phyloP scores from a whole-genome alignment of 2,113 vertebrate species.

The Nanorana parkeri region DNA sequence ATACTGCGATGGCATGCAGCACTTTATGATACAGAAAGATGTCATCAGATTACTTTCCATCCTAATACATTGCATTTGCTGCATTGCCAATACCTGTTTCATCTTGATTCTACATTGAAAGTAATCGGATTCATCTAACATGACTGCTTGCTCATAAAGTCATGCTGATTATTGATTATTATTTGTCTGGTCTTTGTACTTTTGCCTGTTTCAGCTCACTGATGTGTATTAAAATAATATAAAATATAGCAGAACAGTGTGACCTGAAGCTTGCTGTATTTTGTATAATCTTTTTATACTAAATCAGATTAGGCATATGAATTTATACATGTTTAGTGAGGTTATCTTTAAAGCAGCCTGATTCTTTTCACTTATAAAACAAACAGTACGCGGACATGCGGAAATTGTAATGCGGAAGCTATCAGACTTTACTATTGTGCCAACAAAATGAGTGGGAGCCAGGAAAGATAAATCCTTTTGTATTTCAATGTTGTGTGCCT shows the following conservation, averaged over 20 bases:
- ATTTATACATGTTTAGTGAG: slow-evolving; percentile 47
- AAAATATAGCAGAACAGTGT: not conserved
- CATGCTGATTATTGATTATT: not conserved
- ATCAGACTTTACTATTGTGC: slow-evolving; percentile 43
- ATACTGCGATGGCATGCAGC: too few relatives aligned
- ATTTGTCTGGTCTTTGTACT: not conserved
- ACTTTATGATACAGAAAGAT: too few relatives aligned
- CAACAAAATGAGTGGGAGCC: slow-evolving; percentile 27
- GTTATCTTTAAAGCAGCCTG: slow-evolving; percentile 41
- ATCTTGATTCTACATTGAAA: not conserved
- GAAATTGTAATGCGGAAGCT: slow-evolving; percentile 57
- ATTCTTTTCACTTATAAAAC: slow-evolving; percentile 24
- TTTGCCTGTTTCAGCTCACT: slow-evolving; percentile 10
- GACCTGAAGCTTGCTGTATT: not conserved
- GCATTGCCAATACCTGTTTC: not conserved
- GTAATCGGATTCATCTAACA: not conserved
- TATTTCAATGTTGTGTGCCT: slow-evolving; percentile 8
- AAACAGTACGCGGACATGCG: slow-evolving; percentile 47
- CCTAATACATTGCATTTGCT: not conserved
- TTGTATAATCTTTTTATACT: slow-evolving; percentile 2
- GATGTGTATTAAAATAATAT: slow-evolving; percentile 13
- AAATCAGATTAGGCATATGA: slow-evolving; percentile 44
- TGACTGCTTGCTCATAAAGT: not conserved
- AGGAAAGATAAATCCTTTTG: slow-evolving; percentile 51
- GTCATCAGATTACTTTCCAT: too few relatives aligned